Evolutionary conservation across 2,888 invertebrate genomes (phyloP).

Genomic region (Limnephilus auricula): DNA sequence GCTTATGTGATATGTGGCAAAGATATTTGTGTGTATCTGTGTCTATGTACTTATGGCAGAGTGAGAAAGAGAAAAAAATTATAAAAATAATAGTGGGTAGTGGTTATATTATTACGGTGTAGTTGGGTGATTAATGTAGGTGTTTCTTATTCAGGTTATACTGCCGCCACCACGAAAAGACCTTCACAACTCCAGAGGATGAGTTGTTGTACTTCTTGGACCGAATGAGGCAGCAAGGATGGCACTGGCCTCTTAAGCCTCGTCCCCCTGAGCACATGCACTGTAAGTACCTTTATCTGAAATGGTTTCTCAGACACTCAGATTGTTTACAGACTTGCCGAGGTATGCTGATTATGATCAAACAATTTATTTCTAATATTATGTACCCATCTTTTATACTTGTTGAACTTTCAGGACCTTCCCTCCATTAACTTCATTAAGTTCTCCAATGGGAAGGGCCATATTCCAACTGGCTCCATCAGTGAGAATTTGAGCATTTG

Average conservation of each 20-base stretch:
- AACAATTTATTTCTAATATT: background rate
- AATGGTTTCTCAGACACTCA: background rate
- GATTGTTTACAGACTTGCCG: background rate
- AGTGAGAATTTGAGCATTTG: background rate
- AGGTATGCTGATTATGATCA: background rate
- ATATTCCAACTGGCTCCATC: background rate
- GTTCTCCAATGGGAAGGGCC: background rate
- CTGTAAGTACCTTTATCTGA: conserved; percentile 66
- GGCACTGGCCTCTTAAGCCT: conserved; percentile 89
- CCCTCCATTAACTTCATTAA: background rate
- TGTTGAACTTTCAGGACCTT: background rate
- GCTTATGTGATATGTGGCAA: too few relatives aligned
- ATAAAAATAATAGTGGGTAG: too few relatives aligned
- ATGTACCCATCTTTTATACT: background rate
- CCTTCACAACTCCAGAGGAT: conserved; percentile 85
- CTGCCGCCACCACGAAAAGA: conserved; percentile 84
- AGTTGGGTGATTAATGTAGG: too few relatives aligned
- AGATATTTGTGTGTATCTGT: too few relatives aligned
- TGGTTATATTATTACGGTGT: too few relatives aligned
- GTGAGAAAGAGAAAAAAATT: too few relatives aligned
- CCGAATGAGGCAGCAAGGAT: conserved; percentile 87
- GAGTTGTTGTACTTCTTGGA: conserved; percentile 88
- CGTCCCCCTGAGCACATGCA: conserved; percentile 84
- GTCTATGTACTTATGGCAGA: too few relatives aligned
- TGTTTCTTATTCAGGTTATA: conserved; percentile 79